A percentile compares a stretch with the other conserved stretches of the same genome.
phyloP scores from a whole-genome alignment of 1,140 invertebrate species.

The Conopomorpha cramerella region DNA sequence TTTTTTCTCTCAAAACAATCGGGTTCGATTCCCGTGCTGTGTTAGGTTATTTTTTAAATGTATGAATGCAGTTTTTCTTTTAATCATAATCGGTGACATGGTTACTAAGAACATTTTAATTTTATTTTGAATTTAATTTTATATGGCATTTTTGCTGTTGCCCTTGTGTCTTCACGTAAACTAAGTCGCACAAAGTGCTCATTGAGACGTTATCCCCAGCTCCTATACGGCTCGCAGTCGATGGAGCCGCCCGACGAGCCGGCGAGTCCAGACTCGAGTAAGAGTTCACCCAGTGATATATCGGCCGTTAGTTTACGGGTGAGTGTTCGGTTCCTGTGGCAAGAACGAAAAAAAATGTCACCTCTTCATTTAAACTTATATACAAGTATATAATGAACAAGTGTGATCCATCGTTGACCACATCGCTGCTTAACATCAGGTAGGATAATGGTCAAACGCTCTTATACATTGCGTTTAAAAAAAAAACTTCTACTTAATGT shows the following conservation, averaged over 20 bases:
- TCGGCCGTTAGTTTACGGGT: slow-evolving; percentile 67
- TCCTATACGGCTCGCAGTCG: slow-evolving; percentile 49
- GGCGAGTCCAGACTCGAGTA: slow-evolving; percentile 69
- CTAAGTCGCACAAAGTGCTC: no score
- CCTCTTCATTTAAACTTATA: no score
- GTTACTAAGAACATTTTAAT: slow-evolving; percentile 5
- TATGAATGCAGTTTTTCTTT: no score
- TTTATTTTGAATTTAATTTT: slow-evolving; percentile 5
- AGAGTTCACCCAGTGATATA: slow-evolving; percentile 81
- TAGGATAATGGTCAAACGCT: neutral
- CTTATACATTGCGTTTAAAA: neutral
- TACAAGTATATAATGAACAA: no score
- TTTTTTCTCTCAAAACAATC: no score
- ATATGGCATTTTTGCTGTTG: slow-evolving; percentile 4
- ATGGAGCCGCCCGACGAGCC: slow-evolving; percentile 33
- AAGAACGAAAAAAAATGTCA: no score
- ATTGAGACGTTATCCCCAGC: no score
- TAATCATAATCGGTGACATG: no score
- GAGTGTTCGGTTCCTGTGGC: neutral
- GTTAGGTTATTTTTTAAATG: slow-evolving; percentile 12
- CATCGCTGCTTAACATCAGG: neutral
- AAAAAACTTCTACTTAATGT: neutral
- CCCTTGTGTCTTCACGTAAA: no score
- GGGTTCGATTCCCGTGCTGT: no score
- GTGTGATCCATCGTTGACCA: neutral